Percentiles rank a stretch among this genome's conserved stretches.
Evolutionary conservation across 2,888 invertebrate genomes (phyloP).

Genomic region (Mesoligia furuncula): DNA sequence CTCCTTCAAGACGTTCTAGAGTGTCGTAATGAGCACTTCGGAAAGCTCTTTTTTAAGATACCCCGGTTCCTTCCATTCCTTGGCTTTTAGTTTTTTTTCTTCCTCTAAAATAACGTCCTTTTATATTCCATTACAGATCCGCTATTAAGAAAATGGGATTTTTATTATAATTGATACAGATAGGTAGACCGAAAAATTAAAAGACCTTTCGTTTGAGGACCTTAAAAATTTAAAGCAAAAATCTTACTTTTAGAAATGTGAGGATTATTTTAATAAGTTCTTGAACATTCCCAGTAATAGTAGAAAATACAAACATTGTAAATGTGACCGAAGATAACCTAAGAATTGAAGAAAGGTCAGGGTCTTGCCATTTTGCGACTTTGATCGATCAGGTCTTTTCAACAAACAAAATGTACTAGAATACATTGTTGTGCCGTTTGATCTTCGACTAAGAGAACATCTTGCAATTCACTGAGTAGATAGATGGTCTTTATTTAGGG

Average conservation of each 20-base stretch:
- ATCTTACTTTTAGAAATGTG: not conserved
- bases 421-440: constrained; percentile 31
- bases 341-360: constrained; percentile 47
- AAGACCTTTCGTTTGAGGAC: not conserved
- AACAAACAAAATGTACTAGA: constrained; percentile 15
- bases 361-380: constrained; percentile 19
- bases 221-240: not conserved
- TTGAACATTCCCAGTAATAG: not conserved
- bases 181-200: not conserved
- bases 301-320: constrained; percentile 24
- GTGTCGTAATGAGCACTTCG: constrained; percentile 79
- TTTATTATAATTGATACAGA: constrained; percentile 48
- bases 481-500: constrained; percentile 29
- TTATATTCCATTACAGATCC: constrained; percentile 66
- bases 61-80: constrained; percentile 68
- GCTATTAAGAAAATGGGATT: constrained; percentile 54
- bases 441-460: constrained; percentile 22
- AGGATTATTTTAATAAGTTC: not conserved
- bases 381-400: constrained; percentile 45
- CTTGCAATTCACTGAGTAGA: constrained; percentile 28
- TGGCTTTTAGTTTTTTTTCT: constrained; percentile 68
- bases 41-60: constrained; percentile 73
- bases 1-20: constrained; percentile 73
- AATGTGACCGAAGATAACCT: constrained; percentile 43
- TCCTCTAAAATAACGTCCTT: constrained; percentile 43